Conservation (phyloP, 2,797 vertebrate genomes). For the Sparidentex hasta region DNA sequence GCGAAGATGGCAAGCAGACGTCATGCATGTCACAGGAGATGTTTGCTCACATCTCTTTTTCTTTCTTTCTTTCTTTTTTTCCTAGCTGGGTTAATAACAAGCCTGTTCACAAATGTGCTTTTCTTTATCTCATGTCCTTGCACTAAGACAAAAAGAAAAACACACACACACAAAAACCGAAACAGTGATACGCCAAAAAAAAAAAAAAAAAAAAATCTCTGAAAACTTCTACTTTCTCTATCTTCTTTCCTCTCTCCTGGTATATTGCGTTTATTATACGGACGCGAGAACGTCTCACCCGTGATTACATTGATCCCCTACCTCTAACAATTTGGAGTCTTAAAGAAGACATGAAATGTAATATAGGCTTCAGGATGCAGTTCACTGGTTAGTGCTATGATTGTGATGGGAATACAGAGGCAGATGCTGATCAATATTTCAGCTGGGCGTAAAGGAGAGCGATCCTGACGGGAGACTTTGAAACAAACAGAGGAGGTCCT, state of each 20-base stretch:
- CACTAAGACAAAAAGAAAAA: conserved; percentile 21
- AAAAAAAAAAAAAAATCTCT: too few relatives aligned
- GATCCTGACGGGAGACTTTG: conserved; percentile 45
- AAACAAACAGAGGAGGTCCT: conserved; percentile 57
- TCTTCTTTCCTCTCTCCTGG: background rate
- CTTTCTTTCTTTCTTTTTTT: conserved; percentile 14
- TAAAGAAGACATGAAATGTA: conserved; percentile 35
- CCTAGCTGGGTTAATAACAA: conserved; percentile 28
- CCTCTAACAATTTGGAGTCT: background rate
- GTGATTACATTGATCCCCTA: background rate
- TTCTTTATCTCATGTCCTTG: conserved; percentile 54
- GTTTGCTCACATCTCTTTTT: conserved; percentile 45
- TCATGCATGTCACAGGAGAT: conserved; percentile 54
- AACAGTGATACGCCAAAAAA: background rate
- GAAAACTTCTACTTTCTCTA: background rate
- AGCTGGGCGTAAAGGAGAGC: conserved; percentile 43
- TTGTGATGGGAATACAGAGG: conserved; percentile 58
- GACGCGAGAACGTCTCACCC: background rate
- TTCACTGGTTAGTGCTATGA: conserved; percentile 27
- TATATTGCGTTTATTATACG: conserved; percentile 10
- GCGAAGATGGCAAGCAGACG: conserved; percentile 39
- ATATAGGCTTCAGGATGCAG: conserved; percentile 40
- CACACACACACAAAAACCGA: background rate
- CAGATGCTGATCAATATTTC: conserved; percentile 74
- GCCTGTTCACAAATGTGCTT: conserved; percentile 34